A percentile compares a stretch with the other conserved stretches of the same genome.
Conservation (phyloP, 1,140 invertebrate species). For the Ceratitis capitata region DNA sequence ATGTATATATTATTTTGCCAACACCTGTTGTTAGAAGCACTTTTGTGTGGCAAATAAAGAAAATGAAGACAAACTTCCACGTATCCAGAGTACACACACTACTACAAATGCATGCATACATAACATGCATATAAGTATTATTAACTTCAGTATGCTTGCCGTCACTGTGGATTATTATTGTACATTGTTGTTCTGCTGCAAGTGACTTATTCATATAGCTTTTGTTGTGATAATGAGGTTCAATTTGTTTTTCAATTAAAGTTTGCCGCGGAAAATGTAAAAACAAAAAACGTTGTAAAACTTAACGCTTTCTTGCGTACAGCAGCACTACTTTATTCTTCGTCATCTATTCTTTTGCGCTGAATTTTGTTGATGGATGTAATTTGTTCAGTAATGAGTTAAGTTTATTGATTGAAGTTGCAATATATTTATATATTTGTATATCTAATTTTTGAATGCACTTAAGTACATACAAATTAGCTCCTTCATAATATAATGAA, state of each 20-base stretch:
- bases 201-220: neutral
- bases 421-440: too few relatives aligned
- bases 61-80: too few relatives aligned
- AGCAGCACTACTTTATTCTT: neutral
- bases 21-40: neutral
- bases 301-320: neutral
- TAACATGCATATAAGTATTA: neutral
- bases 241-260: conserved; percentile 24
- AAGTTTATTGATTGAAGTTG: conserved; percentile 6
- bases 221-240: neutral
- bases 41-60: neutral
- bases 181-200: neutral
- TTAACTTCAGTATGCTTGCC: neutral
- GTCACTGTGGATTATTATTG: neutral
- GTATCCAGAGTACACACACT: too few relatives aligned
- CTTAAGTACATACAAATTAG: neutral
- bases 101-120: neutral
- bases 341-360: neutral
- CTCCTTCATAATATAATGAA: too few relatives aligned
- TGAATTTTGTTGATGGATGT: neutral
- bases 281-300: neutral
- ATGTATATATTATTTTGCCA: neutral
- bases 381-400: conserved; percentile 4
- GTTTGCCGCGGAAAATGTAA: neutral
- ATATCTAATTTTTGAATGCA: too few relatives aligned